Base-by-base conservation (phyloP, 1,140 invertebrate genomes). In the Formica selysi region DNA sequence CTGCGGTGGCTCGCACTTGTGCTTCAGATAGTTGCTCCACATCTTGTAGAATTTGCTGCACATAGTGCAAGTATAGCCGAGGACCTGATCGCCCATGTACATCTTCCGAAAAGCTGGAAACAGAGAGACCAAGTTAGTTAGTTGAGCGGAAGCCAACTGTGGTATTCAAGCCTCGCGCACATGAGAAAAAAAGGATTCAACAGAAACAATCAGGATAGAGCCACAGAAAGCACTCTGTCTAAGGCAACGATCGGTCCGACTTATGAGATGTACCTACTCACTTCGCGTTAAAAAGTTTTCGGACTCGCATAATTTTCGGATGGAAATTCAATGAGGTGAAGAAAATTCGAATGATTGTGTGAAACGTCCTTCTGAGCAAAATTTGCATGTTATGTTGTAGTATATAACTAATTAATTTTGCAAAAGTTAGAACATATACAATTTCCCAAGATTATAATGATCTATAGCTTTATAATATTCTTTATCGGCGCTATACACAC, bases 1-100 rank as follows among this genome's bases (percentile, higher is more conserved):
- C 71, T 95, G 94, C 22, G 95, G 95, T 36, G 95, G 95, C 86
- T 95, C 95, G 88, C 94, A 95, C 85, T 95, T 95, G 91, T 95
- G 95, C 87, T 95, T 95, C 92, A 95, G 87, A 89, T 95, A 95
- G 92, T 95, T 95, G 91, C 94, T 95, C 95, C 95, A 95, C 95
- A 95, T 95, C 92, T 95, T 95, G 94, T 95, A 95, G 94, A 95
- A 95, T 71, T 95, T 95, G 92, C 94, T 95, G 92, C 95, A 95
- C 91, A 95, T 95, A 68, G 94, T 94, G 90, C 95, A 95, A 48
- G 95, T 95, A 88, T 95, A 95, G 87, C 95, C 94, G 89, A 95
- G 93, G 88, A 95, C 93, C 90, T 94, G 94, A 91, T 95, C 94
- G 83, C 94, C 94, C 89, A 95, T 94, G 92, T 94, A 95, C 91